Conservation (phyloP, 2,113 vertebrate species). For the Amphiprion ocellaris region DNA sequence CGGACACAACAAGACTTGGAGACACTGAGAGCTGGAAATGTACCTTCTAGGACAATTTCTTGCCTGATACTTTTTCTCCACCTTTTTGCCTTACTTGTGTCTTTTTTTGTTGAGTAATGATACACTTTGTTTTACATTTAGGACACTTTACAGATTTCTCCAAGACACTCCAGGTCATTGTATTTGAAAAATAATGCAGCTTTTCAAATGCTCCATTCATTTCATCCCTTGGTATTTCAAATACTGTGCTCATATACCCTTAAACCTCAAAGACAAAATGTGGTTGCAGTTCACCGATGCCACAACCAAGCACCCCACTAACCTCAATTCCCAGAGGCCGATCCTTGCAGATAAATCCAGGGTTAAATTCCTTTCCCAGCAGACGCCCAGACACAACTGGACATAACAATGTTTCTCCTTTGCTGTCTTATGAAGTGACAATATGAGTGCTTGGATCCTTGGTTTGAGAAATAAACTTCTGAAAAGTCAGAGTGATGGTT, state of each 20-base stretch:
- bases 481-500: not conserved
- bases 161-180: not conserved
- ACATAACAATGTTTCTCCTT: not conserved
- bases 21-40: not conserved
- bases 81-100: not conserved
- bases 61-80: not conserved
- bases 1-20: not conserved
- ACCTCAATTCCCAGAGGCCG: no score
- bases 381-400: not conserved
- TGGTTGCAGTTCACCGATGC: no score
- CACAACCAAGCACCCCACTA: no score
- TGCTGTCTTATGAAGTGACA: not conserved
- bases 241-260: conserved; percentile 50
- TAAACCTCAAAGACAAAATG: conserved; percentile 56
- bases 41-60: not conserved
- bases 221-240: conserved; percentile 54
- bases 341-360: conserved; percentile 63
- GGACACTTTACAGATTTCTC: not conserved
- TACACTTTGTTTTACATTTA: not conserved
- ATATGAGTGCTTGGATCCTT: not conserved
- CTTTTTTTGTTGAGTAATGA: not conserved
- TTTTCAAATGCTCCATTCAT: conserved; percentile 48
- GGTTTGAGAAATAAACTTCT: not conserved
- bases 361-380: conserved; percentile 65
- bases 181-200: conserved; percentile 40